Conservation (phyloP, 2,797 vertebrate genomes). For the Apogon talboti region DNA sequence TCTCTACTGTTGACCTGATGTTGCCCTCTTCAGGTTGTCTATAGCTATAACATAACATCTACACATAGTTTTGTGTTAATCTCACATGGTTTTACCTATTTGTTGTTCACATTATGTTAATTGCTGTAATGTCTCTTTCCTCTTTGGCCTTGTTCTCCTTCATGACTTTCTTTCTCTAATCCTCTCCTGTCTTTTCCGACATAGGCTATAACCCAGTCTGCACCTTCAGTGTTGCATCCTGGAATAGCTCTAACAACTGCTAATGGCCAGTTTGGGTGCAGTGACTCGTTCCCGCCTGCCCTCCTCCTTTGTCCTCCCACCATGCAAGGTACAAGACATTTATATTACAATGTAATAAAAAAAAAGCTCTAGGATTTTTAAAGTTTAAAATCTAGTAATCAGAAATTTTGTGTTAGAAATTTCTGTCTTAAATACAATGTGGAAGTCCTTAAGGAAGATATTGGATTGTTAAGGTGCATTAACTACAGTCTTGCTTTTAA, state of each 20-base stretch:
- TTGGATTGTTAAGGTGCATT: too few relatives aligned
- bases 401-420: too few relatives aligned
- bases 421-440: too few relatives aligned
- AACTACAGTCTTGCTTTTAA: too few relatives aligned
- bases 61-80: not conserved
- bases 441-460: too few relatives aligned
- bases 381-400: too few relatives aligned
- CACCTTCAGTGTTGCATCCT: slow-evolving; percentile 92
- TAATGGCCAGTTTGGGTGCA: slow-evolving; percentile 92
- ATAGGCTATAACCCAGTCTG: slow-evolving; percentile 89
- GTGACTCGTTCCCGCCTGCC: slow-evolving; percentile 94
- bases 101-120: not conserved
- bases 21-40: slow-evolving; percentile 40
- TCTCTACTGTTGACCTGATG: slow-evolving; percentile 10
- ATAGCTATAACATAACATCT: not conserved
- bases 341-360: too few relatives aligned
- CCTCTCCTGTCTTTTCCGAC: slow-evolving; percentile 15
- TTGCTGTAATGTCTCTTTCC: not conserved
- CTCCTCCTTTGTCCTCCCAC: slow-evolving; percentile 93
- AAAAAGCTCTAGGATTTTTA: too few relatives aligned
- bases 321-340: slow-evolving; percentile 89
- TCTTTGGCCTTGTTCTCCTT: not conserved
- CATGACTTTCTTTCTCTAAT: not conserved
- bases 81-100: not conserved
- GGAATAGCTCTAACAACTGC: slow-evolving; percentile 92